Percentiles rank a stretch among this genome's conserved stretches.
These are phyloP conservation scores for Heliconius congener DNA, from an alignment of 1,140 invertebrate species.

Conservation along the genomic window DNA sequence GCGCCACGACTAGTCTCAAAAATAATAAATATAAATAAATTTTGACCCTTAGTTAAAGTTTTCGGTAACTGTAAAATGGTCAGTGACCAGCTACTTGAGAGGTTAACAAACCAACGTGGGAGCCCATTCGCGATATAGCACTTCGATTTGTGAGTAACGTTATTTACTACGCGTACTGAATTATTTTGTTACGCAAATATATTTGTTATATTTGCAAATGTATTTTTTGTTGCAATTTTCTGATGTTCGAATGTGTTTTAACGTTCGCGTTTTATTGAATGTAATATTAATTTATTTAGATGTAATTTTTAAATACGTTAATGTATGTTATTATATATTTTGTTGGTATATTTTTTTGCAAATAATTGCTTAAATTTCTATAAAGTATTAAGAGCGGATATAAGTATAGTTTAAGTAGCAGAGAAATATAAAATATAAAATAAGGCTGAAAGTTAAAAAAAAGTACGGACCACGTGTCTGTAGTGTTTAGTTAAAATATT, in stretches of 20 bases:
- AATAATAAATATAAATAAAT: too few relatives aligned
- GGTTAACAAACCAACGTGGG: slow-evolving; percentile 61
- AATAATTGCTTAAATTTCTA: too few relatives aligned
- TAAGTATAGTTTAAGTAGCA: too few relatives aligned
- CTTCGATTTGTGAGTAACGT: slow-evolving; percentile 34
- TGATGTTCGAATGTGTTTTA: background rate
- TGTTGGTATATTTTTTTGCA: too few relatives aligned
- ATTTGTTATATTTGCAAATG: background rate
- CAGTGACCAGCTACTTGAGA: slow-evolving; percentile 49
- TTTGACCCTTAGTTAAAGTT: slow-evolving; percentile 36
- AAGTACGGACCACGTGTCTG: too few relatives aligned
- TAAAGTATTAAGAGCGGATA: too few relatives aligned
- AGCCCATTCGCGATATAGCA: slow-evolving; percentile 31
- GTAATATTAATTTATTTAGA: background rate
- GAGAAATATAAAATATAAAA: too few relatives aligned
- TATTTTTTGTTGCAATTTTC: background rate
- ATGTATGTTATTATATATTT: too few relatives aligned
- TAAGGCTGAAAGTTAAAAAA: too few relatives aligned
- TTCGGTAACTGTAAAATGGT: slow-evolving; percentile 59
- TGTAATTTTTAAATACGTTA: too few relatives aligned
- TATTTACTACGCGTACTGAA: slow-evolving; percentile 28
- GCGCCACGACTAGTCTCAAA: too few relatives aligned
- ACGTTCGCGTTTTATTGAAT: background rate
- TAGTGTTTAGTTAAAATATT: too few relatives aligned
- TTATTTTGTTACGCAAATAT: slow-evolving; percentile 14